Base-by-base conservation (phyloP, 1,140 invertebrate genomes). In the Asobara japonica region DNA sequence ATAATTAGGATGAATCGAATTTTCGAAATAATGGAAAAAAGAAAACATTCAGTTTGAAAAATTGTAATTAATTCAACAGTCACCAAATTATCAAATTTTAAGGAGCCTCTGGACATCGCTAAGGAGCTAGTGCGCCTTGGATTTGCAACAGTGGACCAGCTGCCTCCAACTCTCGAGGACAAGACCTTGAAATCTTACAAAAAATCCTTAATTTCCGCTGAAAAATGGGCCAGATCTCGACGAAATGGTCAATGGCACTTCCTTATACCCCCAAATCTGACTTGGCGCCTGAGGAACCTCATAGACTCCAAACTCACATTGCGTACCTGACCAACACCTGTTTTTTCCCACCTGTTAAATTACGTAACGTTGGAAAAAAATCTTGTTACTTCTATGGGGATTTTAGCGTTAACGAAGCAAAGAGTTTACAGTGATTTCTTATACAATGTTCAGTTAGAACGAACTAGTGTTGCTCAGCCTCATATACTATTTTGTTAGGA, bases 231-330 rank as follows among this genome's bases (percentile, higher is more conserved):
- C 0, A 69, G 82, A 70, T 72, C 78, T 10, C 86, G 86, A 75
- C 77, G 87, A 83, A 84, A 89, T 71, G 89, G 89, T n/a, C 62
- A 87, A 0, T 89, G 87, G 84, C 87, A 88, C 36, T 88, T 87
- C 68, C 78, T 82, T 66, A 87, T 83, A 74, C 77, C 82, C 3
- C 82, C 87, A 22, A 86, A 81, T 0, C 5, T 83, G 6, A 22
- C 77, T 1, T 87, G 86, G 86, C 84, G 73, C 70, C 20, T 81
- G 0, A 76, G 79, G 71, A 78, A 79, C 72, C 51, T 69, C 11
- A 25, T 83, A 3, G 75, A 73, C 30, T 48, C 79, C 38, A 77
- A 79, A 48, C 25, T 86, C 16, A 80, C 33, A 60, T 20, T 38
- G 16, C 30, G 30, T 13, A 64, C 27, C 36, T 65, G 18, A 22